phyloP scores from a whole-genome alignment of 2,888 invertebrate species.

The Lingula anatina region DNA sequence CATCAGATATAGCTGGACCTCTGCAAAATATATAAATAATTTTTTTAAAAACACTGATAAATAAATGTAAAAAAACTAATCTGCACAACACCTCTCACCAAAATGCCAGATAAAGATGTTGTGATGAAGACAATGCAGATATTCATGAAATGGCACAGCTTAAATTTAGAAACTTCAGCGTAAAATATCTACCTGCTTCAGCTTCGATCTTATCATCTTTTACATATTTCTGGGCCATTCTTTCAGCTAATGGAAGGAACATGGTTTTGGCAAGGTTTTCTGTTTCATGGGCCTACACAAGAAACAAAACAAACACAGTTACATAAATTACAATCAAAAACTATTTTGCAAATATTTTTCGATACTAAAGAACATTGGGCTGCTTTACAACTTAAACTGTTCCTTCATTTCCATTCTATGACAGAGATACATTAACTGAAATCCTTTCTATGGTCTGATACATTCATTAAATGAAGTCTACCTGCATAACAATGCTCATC shows the following conservation, averaged over 20 bases:
- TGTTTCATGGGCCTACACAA: slow-evolving; percentile 38
- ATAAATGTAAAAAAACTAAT: no score
- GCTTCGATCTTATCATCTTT: slow-evolving; percentile 82
- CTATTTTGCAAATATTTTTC: background rate
- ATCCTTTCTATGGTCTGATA: no score
- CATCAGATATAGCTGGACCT: slow-evolving; percentile 84
- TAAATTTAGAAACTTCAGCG: no score
- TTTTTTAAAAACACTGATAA: background rate
- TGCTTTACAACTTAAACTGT: no score
- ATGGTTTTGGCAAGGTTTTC: slow-evolving; percentile 60
- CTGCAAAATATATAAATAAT: slow-evolving; percentile 49
- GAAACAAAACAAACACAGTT: slow-evolving; percentile 1
- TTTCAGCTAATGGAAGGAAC: slow-evolving; percentile 79
- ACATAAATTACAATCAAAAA: background rate
- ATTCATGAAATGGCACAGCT: no score
- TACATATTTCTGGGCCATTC: slow-evolving; percentile 88
- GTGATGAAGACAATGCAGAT: no score
- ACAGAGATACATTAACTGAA: no score
- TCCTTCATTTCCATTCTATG: no score
- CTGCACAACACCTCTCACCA: no score
- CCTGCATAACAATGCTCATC: slow-evolving; percentile 94
- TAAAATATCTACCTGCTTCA: slow-evolving; percentile 66
- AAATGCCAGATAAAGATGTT: no score
- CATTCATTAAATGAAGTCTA: no score
- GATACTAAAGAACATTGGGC: no score